Percentiles rank a stretch among this genome's conserved stretches.
Evolutionary conservation across 2,888 invertebrate species (phyloP).

Genomic region (Lordiphosa andalusiaca): DNA sequence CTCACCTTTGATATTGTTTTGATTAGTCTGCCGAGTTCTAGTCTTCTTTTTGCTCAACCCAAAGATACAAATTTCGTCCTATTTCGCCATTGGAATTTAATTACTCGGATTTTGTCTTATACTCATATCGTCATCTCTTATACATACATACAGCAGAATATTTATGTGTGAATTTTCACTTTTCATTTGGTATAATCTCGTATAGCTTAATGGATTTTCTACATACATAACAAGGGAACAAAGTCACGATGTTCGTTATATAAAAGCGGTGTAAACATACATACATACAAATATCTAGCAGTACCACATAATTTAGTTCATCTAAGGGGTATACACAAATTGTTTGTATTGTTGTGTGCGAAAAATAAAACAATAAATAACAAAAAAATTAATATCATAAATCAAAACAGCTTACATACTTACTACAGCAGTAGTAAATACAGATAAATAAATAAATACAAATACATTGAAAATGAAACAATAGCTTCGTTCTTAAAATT

Average conservation of each 20-base stretch:
- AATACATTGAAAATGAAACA: conserved; percentile 25
- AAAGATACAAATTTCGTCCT: too few species aligned
- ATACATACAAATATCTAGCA: conserved; percentile 1
- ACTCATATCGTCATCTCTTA: too few species aligned
- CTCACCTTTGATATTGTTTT: too few species aligned
- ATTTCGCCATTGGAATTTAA: too few species aligned
- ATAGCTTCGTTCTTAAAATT: conserved; percentile 37
- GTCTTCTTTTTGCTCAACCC: too few species aligned
- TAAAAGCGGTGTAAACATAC: conserved; percentile 38
- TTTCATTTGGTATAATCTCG: conserved; percentile 43
- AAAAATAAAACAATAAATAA: conserved; percentile 29
- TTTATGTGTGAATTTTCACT: conserved; percentile 1
- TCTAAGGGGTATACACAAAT: conserved; percentile 7
- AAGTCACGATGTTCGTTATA: conserved; percentile 19
- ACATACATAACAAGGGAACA: conserved; percentile 33
- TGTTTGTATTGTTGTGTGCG: conserved; percentile 18
- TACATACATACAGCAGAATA: not conserved
- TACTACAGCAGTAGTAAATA: conserved; percentile 19
- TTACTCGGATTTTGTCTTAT: too few species aligned
- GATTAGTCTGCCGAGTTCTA: too few species aligned
- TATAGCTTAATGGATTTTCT: conserved; percentile 35
- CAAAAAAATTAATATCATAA: conserved; percentile 22
- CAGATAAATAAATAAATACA: conserved; percentile 35
- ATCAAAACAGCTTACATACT: conserved; percentile 10
- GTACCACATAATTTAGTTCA: conserved; percentile 9